Evolutionary conservation across 2,888 invertebrate species (phyloP).

Genomic region (Sinelater perroti): DNA sequence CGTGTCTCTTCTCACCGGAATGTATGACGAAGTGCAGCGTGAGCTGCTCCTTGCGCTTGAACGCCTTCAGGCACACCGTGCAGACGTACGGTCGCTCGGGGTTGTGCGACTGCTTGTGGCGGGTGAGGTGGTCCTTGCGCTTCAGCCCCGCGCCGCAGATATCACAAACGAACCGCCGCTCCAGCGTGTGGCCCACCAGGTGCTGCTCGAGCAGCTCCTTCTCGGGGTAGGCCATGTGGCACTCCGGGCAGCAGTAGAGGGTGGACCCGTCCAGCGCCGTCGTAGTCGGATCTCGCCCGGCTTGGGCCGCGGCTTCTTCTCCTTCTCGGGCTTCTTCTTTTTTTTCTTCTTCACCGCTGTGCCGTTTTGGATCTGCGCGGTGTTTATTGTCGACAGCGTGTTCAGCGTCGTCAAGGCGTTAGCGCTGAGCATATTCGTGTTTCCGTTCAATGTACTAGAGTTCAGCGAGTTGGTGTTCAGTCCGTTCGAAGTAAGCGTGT

Average conservation of each 20-base stretch:
- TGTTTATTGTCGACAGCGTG: slow-evolving; percentile 60
- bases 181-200: slow-evolving; percentile 85
- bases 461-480: slow-evolving; percentile 54
- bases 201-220: slow-evolving; percentile 85
- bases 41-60: slow-evolving; percentile 88
- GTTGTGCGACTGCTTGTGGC: slow-evolving; percentile 89
- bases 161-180: slow-evolving; percentile 86
- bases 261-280: slow-evolving; percentile 86
- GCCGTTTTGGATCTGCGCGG: slow-evolving; percentile 54
- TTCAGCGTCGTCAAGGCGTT: slow-evolving; percentile 64
- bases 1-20: slow-evolving; percentile 87
- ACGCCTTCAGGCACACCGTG: slow-evolving; percentile 86
- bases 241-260: slow-evolving; percentile 86
- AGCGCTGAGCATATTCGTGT: slow-evolving; percentile 57
- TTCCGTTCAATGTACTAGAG: slow-evolving; percentile 35
- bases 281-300: slow-evolving; percentile 85
- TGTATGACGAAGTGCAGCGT: slow-evolving; percentile 90
- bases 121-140: slow-evolving; percentile 85
- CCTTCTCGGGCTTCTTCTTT: slow-evolving; percentile 79
- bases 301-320: slow-evolving; percentile 84
- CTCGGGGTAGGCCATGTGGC: slow-evolving; percentile 90
- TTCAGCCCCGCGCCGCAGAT: slow-evolving; percentile 89
- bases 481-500: slow-evolving; percentile 50
- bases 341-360: slow-evolving; percentile 76
- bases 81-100: slow-evolving; percentile 89